Base-by-base conservation (phyloP, 2,888 invertebrate species). In the Eupithecia insigniata region DNA sequence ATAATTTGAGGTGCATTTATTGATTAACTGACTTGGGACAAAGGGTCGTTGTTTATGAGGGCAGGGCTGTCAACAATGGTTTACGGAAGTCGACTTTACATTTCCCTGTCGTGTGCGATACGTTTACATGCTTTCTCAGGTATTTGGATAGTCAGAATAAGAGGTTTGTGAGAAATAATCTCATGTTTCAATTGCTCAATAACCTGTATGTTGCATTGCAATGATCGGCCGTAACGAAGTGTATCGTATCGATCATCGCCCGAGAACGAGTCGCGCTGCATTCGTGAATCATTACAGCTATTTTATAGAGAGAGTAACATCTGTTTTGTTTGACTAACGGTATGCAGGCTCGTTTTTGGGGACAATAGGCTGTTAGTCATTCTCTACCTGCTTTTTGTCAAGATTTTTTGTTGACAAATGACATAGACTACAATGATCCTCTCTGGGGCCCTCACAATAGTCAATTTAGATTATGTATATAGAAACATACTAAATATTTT, bases 41-140 rank as follows among this genome's bases (percentile, higher is more conserved):
- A 94, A 93, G 94, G 92, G 90, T 89, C 90, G 91, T 90, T 93
- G 94, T 94, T 93, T 93, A 93, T 92, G 92, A 89, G 93, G 93
- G 92, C 92, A 90, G 92, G 93, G 92, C 93, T 93, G 92, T 93
- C 94, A 94, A 92, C 92, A 93, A 90, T 89, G 89, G 90, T 91
- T 89, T 92, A 90, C 92, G 92, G 92, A 92, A 93, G 91, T 90
- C 80, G 26, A 87, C 84, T 85, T 85, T 79, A 85, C 82, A 85
- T 86, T 85, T 87, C 84, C 83, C 80, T 77, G 78, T 81, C 81
- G 79, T 76, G 81, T 79, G 76, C 74, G 75, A 77, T 79, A 76
- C 68, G 75, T 81, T 80, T 75, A 76, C 79, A 81, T 78, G 80
- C 80, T 80, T 82, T 64, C 32, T 66, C 58, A 28, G 36, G 26